Base-by-base conservation (phyloP, 2,797 vertebrate genomes). In the Sebastes jordani region DNA sequence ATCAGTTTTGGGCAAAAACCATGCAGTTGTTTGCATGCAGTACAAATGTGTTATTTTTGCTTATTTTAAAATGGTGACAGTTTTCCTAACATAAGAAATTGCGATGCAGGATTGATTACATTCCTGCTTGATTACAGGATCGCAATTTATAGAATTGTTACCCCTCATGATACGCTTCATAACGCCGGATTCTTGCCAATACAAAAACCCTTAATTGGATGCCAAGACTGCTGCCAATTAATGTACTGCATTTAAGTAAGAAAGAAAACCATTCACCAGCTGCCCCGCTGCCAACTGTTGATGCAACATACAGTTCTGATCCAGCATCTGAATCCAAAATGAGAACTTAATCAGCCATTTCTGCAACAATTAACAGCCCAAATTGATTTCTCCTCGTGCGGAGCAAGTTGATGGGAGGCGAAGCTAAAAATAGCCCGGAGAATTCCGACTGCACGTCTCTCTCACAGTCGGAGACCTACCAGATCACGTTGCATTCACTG, bases 371-470 rank as follows among this genome's bases (percentile, higher is more conserved):
- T 77, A 84, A 74, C 64, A 16, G 62, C 63, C 54, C 71, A 71
- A 62, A 90, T 64, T 29, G 13, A 25, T 77, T 77, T 84, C 71
- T 62, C 49, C 63, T 70, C 22, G 18, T 56, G 83, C 49, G 9
- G 38, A 86, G 77, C 58, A 71, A 78, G 60, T 67, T 79, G 42
- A 85, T 73, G 2, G 49, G n/a, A 78, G 54, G 22, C 82, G 36
- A 78, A 78, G 78, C 73, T 87, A 92, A 90, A 93, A 85, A 85
- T 89, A 92, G 84, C 32, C 5, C 9, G 6, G 3, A 58, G 23
- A 81, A 74, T 88, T 84, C 69, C 61, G 59, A 56, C 61, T 76
- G 69, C 55, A 30, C 74, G 73, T 67, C 79, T 80, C 76, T 82
- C 82, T 82, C 81, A 75, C 72, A 84, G 59, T 69, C 34, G 1